phyloP scores from a whole-genome alignment of 2,797 vertebrate genomes.

The Hydrocynus forskahlii region DNA sequence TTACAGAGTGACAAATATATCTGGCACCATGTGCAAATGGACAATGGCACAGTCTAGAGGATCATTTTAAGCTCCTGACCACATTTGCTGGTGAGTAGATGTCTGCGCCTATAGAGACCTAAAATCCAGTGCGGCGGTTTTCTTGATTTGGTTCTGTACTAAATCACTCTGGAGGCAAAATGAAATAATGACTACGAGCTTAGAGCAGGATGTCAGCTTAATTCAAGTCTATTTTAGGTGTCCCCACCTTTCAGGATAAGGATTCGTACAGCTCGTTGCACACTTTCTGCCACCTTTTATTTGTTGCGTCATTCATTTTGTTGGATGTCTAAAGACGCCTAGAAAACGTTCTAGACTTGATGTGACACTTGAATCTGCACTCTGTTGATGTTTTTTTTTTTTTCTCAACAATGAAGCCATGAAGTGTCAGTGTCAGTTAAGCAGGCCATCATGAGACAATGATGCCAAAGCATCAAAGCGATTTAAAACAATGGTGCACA shows the following conservation, averaged over 20 bases:
- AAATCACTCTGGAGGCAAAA: background rate
- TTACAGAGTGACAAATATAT: slow-evolving; percentile 39
- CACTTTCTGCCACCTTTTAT: background rate
- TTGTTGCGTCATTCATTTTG: background rate
- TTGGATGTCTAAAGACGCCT: background rate
- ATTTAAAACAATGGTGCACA: background rate
- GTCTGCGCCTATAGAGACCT: background rate
- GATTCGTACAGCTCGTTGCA: too few relatives aligned
- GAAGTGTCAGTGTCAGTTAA: background rate
- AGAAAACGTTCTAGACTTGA: background rate
- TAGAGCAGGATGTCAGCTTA: background rate
- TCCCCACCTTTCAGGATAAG: background rate
- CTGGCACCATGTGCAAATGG: slow-evolving; percentile 31
- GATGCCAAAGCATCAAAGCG: background rate
- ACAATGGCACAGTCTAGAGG: slow-evolving; percentile 17
- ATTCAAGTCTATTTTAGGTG: background rate
- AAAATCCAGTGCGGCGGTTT: background rate
- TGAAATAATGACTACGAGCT: background rate
- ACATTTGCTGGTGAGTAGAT: background rate
- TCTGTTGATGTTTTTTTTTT: too few relatives aligned
- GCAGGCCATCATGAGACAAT: background rate
- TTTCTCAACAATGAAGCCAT: too few relatives aligned
- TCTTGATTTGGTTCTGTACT: background rate
- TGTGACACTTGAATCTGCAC: background rate
- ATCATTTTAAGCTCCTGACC: slow-evolving; percentile 3